Percentiles rank a stretch among this genome's conserved stretches.
Conservation (phyloP, 2,797 vertebrate genomes). For the Scolopax rusticola region DNA sequence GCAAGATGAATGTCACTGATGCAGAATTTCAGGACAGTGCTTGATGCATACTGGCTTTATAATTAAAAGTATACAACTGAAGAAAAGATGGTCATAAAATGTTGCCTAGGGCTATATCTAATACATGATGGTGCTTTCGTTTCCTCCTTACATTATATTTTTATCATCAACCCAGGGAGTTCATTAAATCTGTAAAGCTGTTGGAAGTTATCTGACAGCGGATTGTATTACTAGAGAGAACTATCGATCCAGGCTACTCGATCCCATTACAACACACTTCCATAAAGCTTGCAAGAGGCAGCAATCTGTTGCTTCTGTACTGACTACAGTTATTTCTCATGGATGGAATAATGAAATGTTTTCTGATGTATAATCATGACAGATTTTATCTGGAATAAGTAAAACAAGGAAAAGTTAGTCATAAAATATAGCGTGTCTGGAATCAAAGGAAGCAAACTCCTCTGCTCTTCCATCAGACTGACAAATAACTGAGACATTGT, state of each 20-base stretch:
- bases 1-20: slow-evolving; percentile 57
- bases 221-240: slow-evolving; percentile 67
- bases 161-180: slow-evolving; percentile 66
- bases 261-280: slow-evolving; percentile 72
- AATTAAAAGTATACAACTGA: slow-evolving; percentile 70
- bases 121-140: slow-evolving; percentile 66
- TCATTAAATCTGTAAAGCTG: slow-evolving; percentile 74
- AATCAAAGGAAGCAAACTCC: slow-evolving; percentile 71
- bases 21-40: slow-evolving; percentile 51
- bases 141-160: slow-evolving; percentile 68
- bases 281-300: slow-evolving; percentile 62
- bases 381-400: slow-evolving; percentile 74
- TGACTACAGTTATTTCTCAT: slow-evolving; percentile 73
- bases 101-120: slow-evolving; percentile 53
- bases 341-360: slow-evolving; percentile 71
- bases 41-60: slow-evolving; percentile 67
- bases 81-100: slow-evolving; percentile 58
- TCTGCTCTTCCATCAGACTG: slow-evolving; percentile 74
- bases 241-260: slow-evolving; percentile 66
- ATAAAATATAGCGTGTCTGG: slow-evolving; percentile 50
- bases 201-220: slow-evolving; percentile 62
- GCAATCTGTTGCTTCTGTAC: slow-evolving; percentile 76
- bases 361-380: slow-evolving; percentile 76
- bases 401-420: slow-evolving; percentile 66
- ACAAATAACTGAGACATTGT: slow-evolving; percentile 73